Base-by-base conservation (phyloP, 1,140 invertebrate genomes). In the Neodiprion fabricii region DNA sequence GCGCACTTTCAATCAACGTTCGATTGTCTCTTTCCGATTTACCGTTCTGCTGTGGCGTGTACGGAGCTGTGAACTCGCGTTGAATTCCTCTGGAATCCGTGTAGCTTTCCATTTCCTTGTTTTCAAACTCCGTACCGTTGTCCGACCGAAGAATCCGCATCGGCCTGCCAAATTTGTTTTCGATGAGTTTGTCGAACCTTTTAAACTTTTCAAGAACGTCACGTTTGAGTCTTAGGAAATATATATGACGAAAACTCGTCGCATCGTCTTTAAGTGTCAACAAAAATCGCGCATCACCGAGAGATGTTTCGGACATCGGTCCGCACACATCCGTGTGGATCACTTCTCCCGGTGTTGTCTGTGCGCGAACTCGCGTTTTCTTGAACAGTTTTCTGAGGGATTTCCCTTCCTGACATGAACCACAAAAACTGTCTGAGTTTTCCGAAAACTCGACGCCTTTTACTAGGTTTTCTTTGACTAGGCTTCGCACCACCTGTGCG, bases 41-140 rank as follows among this genome's bases (percentile, higher is more conserved):
- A 1, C 86, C 87, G 73, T 89, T 89, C 77, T 87, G 86, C 75
- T 89, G 78, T 5, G 85, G 85, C 1, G 81, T 86, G 67, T 88
- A 87, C 8, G 80, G 78, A 12, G 81, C 77, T 1, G 82, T 85
- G 14, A 71, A 40, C 70, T 81, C 70, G 11, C 68, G 72, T 48
- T 61, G 0, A 40, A 79, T 78, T n/a, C 76, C 80, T 23, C 65
- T 68, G 8, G 67, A 66, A 14, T 67, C 66, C 12, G 79, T n/a
- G 65, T 75, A 76, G 2, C 21, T 23, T 4, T 53, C 67, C 28
- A 82, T 71, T 10, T 75, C 67, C 1, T 17, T 40, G 67, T 77
- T 80, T 1, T 65, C 17, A 17, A 75, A 80, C 69, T 82, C 77
- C n/a, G 21, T 48, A 7, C 75, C 79, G 17, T 75, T 77, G 21